Evolutionary conservation across 1,140 invertebrate genomes (phyloP).

Genomic region (Orchesella cincta): DNA sequence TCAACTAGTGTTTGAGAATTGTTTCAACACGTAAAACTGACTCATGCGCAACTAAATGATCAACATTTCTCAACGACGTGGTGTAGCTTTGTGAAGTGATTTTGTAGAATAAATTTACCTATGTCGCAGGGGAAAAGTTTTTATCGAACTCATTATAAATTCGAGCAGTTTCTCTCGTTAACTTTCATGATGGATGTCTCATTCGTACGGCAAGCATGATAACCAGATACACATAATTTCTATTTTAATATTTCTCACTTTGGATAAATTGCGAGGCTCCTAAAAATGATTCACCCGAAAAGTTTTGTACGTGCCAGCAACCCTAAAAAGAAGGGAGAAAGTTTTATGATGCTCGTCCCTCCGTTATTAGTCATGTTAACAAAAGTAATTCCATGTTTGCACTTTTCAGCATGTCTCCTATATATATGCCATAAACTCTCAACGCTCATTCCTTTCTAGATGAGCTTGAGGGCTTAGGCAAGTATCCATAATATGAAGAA

Average conservation of each 20-base stretch:
- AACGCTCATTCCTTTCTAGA: background rate
- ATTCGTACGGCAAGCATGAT: background rate
- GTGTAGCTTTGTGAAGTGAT: too few species aligned
- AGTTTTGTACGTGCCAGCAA: conserved; percentile 12
- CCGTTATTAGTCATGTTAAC: conserved; percentile 14
- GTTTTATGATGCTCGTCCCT: background rate
- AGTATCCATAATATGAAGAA: background rate
- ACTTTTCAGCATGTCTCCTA: conserved; percentile 1
- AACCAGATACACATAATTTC: conserved; percentile 5
- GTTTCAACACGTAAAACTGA: too few species aligned
- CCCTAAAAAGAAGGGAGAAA: background rate
- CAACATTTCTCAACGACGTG: too few species aligned
- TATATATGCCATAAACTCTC: background rate
- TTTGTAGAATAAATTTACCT: too few species aligned
- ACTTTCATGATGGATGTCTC: conserved; percentile 15
- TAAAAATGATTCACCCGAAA: background rate
- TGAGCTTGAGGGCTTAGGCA: background rate
- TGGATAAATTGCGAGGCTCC: background rate
- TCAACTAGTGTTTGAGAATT: too few species aligned
- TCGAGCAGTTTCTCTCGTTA: conserved; percentile 11
- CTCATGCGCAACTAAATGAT: too few species aligned
- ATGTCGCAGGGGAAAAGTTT: background rate
- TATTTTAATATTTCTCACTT: conserved; percentile 9
- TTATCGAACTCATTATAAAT: conserved; percentile 20
- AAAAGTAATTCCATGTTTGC: conserved; percentile 17